Evolutionary conservation across 1,140 invertebrate species (phyloP), one percentile per base, ranked within the genome.

Genomic region (Cydia fagiglandana): DNA sequence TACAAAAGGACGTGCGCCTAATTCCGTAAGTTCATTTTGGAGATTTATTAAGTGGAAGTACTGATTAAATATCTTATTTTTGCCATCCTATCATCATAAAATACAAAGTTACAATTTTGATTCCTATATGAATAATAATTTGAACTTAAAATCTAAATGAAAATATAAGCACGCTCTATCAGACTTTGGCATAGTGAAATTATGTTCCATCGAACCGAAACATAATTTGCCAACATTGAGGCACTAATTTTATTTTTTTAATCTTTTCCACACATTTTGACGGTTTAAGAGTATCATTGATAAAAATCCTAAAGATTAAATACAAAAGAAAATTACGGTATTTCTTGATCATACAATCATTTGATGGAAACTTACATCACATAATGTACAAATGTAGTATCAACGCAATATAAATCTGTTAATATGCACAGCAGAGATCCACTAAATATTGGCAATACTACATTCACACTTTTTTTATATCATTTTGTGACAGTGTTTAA

Each of bases 151-250:
- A 73, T 75, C 73, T 75, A 73, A 45, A 79, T 70, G 24, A 45
- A 61, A 79, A 83, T 12, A 79, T 75, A 83, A 83, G 77, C 81
- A 82, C 77, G 64, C 73, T 78, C 66, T 70, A 38, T 70, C 74
- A 78, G 76, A 82, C 83, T 85, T 85, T 80, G 82, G 82, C 74
- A 81, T 80, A 78, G 77, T 70, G 34, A 70, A 70, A 70, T 20
- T 70, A 10, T 45, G 66, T 70, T 20, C 66, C n/a, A 78, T 79
- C 74, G 12, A 64, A 47, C 56, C 70, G 70, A 56, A 75, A 78
- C 56, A 47, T 45, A 77, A 75, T 61, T 76, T 73, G 70, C 56
- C 30, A 78, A 77, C 61, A 77, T 75, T 76, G 77, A 83, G 80
- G 77, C 81, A 83, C 80, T 80, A 77, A 24, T 77, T 75, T 70